Base-by-base conservation (phyloP, 2,113 vertebrate species). In the Fukomys damarensis region DNA sequence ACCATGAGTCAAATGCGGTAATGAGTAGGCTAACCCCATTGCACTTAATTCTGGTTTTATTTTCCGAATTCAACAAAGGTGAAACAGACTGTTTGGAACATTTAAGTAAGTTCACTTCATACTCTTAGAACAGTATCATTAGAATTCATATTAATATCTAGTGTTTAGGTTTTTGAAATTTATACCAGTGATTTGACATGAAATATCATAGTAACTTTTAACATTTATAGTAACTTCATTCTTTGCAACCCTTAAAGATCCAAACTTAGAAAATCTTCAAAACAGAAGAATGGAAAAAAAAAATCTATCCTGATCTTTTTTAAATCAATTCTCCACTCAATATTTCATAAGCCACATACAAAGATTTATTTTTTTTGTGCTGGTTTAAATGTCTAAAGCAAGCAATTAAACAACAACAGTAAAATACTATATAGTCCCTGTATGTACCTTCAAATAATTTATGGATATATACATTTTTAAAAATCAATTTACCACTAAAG, bases 401-500 rank as follows among this genome's bases (percentile, higher is more conserved):
- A 86, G 52, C 6, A 59, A 72, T 11, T 26, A 65, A 76, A 68
- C 12, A 10, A 17, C 38, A n/a, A 12, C 26, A 65, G 82, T 41
- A 66, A 35, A 52, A 76, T 38, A 2, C 2, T 6, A 89, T 5
- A 12, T 20, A 85, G 61, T 91, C 22, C 0, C 1, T 81, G 13
- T 58, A 84, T 59, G 32, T 76, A 38, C 30, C 38, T 70, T 74
- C 13, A 65, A 86, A 59, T 68, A 58, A 91, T 38, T 76, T 68
- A 5, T 49, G 24, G 30, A 0, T 68, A 41, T n/a, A 92, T 24
- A 85, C 65, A 16, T 20, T 61, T 93, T 49, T 0, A 11, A 35
- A 87, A 95, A 81, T 89, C 59, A 66, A 59, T 89, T 89, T 61
- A 68, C 82, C 5, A 68, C 58, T 94, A 94, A 94, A 95, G 77